Conservation (phyloP, 2,113 vertebrate species). For the Pseudolaguvia tuberculata region DNA sequence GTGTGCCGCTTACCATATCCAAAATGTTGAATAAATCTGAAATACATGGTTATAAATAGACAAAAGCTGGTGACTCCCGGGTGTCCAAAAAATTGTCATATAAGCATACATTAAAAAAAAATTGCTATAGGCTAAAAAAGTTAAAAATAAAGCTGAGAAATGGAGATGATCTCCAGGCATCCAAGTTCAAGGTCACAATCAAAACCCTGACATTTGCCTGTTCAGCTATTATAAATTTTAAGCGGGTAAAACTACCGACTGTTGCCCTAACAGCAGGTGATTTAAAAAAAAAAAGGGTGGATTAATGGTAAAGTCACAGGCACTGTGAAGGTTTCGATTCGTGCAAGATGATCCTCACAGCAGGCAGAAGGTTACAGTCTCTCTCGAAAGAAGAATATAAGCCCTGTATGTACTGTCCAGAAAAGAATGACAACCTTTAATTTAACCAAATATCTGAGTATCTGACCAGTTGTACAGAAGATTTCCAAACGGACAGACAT, state of each 20-base stretch:
- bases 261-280: constrained; percentile 57
- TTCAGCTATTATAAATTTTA: constrained; percentile 66
- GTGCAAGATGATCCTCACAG: not conserved
- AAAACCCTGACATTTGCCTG: constrained; percentile 54
- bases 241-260: constrained; percentile 64
- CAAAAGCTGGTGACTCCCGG: no score
- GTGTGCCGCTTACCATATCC: no score
- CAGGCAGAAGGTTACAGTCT: not conserved
- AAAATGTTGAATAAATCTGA: no score
- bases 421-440: not conserved
- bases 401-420: not conserved
- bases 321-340: no score
- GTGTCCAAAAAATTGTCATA: no score
- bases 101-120: no score
- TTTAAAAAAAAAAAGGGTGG: not conserved
- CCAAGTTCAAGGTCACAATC: constrained; percentile 66
- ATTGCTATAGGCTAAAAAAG: no score
- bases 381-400: not conserved
- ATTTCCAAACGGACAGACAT: not conserved
- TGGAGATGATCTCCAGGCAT: constrained; percentile 29
- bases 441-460: not conserved
- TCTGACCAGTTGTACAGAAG: not conserved
- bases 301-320: not conserved
- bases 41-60: no score
- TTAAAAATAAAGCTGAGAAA: no score